Evolutionary conservation across 1,140 invertebrate genomes (phyloP), one percentile per base, ranked within the genome.

Genomic region (Drosophila tristis): DNA sequence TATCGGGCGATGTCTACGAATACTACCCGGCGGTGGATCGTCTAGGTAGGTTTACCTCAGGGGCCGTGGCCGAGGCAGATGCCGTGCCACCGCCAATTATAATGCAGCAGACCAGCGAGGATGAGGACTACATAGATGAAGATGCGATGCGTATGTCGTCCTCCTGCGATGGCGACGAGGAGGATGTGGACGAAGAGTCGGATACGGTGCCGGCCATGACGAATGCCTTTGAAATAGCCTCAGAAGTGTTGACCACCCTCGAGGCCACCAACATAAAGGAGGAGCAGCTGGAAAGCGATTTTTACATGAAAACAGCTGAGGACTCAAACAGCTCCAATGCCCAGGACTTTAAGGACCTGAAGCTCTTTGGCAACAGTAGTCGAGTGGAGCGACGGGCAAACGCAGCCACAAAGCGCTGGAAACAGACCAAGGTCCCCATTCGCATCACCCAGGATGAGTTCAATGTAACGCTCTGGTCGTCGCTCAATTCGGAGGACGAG

Each of bases 391-490:
- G 70, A 5, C 51, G 77, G 4, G 53, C 45, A 5, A 74, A 64
- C 16, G 63, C 58, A 11, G 15, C 47, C 23, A 49, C 74, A 2
- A 85, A 90, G 70, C 85, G 85, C 39, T 90, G 85, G 85, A 90
- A 90, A 42, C 85, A 90, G 64, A 90, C 85, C 25, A 90, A 90
- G 64, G 85, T 90, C 20, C 85, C 85, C 60, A 90, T 90, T 43
- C 80, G 86, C 35, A 86, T 90, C 4, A 90, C 85, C 16, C 74
- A 90, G 65, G 80, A 90, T 65, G 80, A 90, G 50, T 90, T 90
- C 13, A 90, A 90, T 73, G 85, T 90, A 1, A 90, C 85, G 0
- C 62, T 90, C 1, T 90, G 85, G 85, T 90, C 85, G 5, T 85
- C 85, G 8, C 44, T 90, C 0, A 90, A 90, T 35, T 90, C 85